Evolutionary conservation across 92 coral and sea anemone genomes (phyloP).

Genomic region (Scolanthus callimorphus): DNA sequence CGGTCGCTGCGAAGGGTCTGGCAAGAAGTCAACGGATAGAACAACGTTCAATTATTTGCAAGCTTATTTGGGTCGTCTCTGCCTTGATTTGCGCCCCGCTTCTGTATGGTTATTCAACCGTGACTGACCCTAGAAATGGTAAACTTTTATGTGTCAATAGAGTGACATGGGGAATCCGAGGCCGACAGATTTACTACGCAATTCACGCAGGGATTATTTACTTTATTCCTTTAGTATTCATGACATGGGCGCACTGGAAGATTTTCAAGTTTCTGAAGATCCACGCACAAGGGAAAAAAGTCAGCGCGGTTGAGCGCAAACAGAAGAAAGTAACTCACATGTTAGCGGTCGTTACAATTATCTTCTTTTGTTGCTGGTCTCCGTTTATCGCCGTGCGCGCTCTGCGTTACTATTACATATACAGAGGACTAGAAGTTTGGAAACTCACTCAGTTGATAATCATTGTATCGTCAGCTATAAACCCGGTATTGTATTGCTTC

Average conservation of each 20-base stretch:
- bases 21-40: conserved; percentile 66
- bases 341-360: conserved; percentile 77
- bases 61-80: conserved; percentile 66
- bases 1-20: conserved; percentile 55
- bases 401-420: conserved; percentile 55
- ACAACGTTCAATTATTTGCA: conserved; percentile 59
- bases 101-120: conserved; percentile 62
- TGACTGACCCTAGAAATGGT: conserved; percentile 23
- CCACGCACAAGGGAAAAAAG: conserved; percentile 39
- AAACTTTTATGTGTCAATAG: conserved; percentile 52
- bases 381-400: conserved; percentile 76
- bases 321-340: conserved; percentile 83
- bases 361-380: conserved; percentile 77
- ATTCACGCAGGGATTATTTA: conserved; percentile 67
- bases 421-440: conserved; percentile 65
- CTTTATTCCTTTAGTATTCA: conserved; percentile 58
- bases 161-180: conserved; percentile 68
- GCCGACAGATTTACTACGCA: conserved; percentile 69
- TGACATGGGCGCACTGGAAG: conserved; percentile 82
- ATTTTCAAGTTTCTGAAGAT: conserved; percentile 56
- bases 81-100: conserved; percentile 56
- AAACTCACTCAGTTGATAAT: conserved; percentile 69
- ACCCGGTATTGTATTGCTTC: conserved; percentile 83
- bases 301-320: conserved; percentile 40
- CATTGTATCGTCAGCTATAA: conserved; percentile 63